Base-by-base conservation (phyloP, 2,113 vertebrate genomes). In the Neogale vison region DNA sequence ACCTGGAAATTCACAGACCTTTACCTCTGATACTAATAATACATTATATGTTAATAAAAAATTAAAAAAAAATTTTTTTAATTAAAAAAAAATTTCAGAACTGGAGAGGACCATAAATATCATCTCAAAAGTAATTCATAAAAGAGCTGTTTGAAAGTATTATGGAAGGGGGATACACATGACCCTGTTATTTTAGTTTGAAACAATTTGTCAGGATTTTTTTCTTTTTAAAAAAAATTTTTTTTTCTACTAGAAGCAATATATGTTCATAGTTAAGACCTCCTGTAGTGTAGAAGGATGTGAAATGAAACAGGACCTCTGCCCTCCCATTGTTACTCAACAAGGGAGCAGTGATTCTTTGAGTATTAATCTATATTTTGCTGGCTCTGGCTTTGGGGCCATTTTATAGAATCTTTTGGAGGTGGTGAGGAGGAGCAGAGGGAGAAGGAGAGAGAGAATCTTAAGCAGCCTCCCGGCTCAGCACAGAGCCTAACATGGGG, bases 111-210 rank as follows among this genome's bases (percentile, higher is more conserved):
- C 10, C 23, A 11, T 79, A 91, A 84, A 11, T 61, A 52, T 14
- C 69, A 17, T 52, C 14, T 81, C 77, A 67, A 47, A 59, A 90
- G n/a, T 87, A 50, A 80, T 71, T 79, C 47, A 9, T n/a, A 65
- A 31, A 67, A 87, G 83, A 91, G 26, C 52, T 94, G 20, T 91
- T 88, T 67, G 72, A 42, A 95, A 76, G 39, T 87, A 29, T 67
- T 52, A 39, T 24, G 26, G 52, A 77, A 93, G 77, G 23, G 77
- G 20, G 31, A 77, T 96, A 4, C 57, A 1, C 42, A 8, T 76
- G 65, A 61, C n/a, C 18, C 55, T 92, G 91, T 97, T 63, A 45
- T 96, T 88, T 94, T 76, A 79, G n/a, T 65, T 87, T 76, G 39
- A 80, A 94, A 83, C 34, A 67, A 39, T 89, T 83, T 85, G 9